phyloP scores from a whole-genome alignment of 2,113 vertebrate species.

The Elephantulus edwardii region DNA sequence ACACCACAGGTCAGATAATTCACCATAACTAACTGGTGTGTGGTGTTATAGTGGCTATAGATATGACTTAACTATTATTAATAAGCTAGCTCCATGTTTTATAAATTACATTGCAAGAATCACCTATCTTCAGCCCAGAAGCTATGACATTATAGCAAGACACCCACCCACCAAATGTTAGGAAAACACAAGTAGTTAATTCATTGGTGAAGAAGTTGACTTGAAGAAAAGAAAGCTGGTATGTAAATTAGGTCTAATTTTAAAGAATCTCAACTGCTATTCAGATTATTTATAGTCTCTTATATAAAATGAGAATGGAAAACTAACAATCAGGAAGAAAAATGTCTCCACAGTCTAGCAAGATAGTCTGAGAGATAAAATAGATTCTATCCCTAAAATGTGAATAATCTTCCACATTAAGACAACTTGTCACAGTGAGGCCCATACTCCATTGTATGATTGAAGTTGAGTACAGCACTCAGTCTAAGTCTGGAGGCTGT shows the following conservation, averaged over 20 bases:
- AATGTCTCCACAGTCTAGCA: background rate
- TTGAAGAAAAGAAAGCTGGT: background rate
- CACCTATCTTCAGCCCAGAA: background rate
- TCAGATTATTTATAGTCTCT: background rate
- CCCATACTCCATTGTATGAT: background rate
- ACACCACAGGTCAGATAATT: background rate
- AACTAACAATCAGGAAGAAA: background rate
- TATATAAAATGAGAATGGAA: background rate
- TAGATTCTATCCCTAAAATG: background rate
- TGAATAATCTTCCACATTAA: background rate
- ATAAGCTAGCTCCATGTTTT: background rate
- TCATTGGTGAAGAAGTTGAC: background rate
- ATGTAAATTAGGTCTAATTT: background rate
- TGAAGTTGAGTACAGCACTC: background rate
- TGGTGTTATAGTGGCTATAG: too few relatives aligned
- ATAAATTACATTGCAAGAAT: background rate
- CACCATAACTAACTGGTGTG: background rate
- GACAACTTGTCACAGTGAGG: background rate
- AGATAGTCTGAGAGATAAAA: background rate
- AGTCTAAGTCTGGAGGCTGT: background rate
- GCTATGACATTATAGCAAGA: background rate
- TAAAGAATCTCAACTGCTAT: background rate
- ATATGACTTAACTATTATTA: background rate
- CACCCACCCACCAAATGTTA: background rate
- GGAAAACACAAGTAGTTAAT: background rate